A percentile compares a stretch with the other conserved stretches of the same genome.
Conservation (phyloP, 2,113 vertebrate genomes). For the Eulacestoma nigropectus region DNA sequence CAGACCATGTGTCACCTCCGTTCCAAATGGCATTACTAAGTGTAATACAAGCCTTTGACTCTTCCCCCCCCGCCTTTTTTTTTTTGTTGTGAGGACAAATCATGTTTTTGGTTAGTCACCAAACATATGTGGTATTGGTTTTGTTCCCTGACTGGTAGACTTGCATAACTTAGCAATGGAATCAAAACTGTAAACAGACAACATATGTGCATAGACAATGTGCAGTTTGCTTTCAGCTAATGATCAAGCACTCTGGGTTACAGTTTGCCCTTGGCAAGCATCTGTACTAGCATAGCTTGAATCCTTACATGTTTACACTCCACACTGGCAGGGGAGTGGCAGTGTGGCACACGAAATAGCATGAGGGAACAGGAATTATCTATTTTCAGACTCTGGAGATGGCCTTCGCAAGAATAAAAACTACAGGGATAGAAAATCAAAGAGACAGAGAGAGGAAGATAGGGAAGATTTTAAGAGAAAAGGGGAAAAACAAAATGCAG, state of each 20-base stretch:
- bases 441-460: neutral
- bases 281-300: slow-evolving; percentile 34
- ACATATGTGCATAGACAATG: slow-evolving; percentile 22
- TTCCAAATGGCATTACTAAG: neutral
- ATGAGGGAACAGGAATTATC: neutral
- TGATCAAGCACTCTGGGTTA: slow-evolving; percentile 52
- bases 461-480: neutral
- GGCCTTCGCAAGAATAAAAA: neutral
- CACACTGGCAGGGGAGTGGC: slow-evolving; percentile 5
- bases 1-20: neutral
- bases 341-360: slow-evolving; percentile 23
- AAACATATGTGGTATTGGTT: slow-evolving; percentile 24
- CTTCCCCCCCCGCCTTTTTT: fast-evolving
- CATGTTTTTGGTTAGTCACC: neutral
- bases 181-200: slow-evolving; percentile 48
- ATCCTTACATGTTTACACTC: slow-evolving; percentile 26
- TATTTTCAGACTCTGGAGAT: neutral
- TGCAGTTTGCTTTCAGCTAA: slow-evolving; percentile 58
- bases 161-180: slow-evolving; percentile 60
- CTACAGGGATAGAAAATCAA: neutral
- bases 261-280: slow-evolving; percentile 58
- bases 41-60: neutral
- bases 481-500: neutral
- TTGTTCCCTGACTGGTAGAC: slow-evolving; percentile 43
- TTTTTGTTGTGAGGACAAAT: neutral